These are phyloP conservation scores for Echinometra lucunter DNA, from an alignment of 53 echinoderm and acorn worm genomes.

Conservation along the genomic window DNA sequence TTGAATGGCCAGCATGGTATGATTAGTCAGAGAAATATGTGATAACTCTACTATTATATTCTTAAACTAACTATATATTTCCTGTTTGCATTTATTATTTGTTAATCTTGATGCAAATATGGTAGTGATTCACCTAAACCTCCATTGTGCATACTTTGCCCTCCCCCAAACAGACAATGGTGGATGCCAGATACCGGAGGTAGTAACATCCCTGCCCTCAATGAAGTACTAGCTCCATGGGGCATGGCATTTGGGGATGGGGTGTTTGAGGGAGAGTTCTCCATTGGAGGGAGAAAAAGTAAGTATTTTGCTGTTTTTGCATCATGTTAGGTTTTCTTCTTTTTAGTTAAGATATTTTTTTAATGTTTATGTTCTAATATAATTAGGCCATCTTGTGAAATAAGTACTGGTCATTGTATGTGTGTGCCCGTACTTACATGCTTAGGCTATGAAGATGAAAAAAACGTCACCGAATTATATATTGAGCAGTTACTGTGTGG, in stretches of 20 bases:
- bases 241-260: slow-evolving; percentile 98
- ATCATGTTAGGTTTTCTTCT: too few relatives aligned
- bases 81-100: not conserved
- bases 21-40: not conserved
- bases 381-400: too few relatives aligned
- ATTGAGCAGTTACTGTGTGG: too few relatives aligned
- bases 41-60: not conserved
- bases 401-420: too few relatives aligned
- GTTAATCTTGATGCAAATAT: not conserved
- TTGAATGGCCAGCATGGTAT: too few relatives aligned
- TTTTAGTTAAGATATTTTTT: too few relatives aligned
- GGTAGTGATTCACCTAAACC: not conserved
- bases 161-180: slow-evolving; percentile 89
- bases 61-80: not conserved
- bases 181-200: slow-evolving; percentile 99
- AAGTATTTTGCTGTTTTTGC: not conserved
- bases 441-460: too few relatives aligned
- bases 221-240: slow-evolving; percentile 93
- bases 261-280: slow-evolving; percentile 92
- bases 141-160: not conserved
- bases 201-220: slow-evolving; percentile 95
- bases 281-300: slow-evolving; percentile 88
- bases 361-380: too few relatives aligned
- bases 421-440: too few relatives aligned
- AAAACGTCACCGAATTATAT: too few relatives aligned